Evolutionary conservation across 2,888 invertebrate species (phyloP).

Genomic region (Nemotelus nigrinus): DNA sequence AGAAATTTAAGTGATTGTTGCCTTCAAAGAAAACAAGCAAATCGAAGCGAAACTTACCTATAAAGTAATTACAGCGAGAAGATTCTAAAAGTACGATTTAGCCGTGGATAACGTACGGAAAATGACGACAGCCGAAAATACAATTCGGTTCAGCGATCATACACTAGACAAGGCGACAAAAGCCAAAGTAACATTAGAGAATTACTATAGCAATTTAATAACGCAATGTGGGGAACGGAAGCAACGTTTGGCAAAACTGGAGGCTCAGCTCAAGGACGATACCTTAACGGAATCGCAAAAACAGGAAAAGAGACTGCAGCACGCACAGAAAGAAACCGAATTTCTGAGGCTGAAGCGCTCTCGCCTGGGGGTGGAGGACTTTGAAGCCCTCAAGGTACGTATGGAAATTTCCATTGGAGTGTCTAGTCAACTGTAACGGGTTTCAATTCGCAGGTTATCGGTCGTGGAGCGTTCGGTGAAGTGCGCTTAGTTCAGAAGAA

Average conservation of each 20-base stretch:
- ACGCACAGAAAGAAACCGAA: conserved; percentile 98
- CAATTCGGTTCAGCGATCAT: conserved; percentile 94
- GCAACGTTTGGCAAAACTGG: conserved; percentile 91
- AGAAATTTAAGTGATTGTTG: conserved; percentile 40
- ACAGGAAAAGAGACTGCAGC: conserved; percentile 85
- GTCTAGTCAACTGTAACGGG: background rate
- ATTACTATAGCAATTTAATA: conserved; percentile 98
- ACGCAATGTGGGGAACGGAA: conserved; percentile 97
- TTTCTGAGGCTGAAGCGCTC: conserved; percentile 96
- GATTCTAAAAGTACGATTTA: conserved; percentile 5
- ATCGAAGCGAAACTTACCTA: conserved; percentile 8
- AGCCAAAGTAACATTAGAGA: conserved; percentile 98
- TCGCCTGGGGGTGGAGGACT: conserved; percentile 96
- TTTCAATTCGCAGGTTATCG: conserved; percentile 71
- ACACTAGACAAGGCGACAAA: conserved; percentile 98
- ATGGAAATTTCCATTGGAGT: background rate
- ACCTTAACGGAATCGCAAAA: conserved; percentile 94
- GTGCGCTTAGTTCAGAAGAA: conserved; percentile 99
- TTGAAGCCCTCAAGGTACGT: conserved; percentile 87
- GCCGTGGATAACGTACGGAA: conserved; percentile 33
- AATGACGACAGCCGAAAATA: conserved; percentile 83
- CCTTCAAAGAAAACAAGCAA: conserved; percentile 27
- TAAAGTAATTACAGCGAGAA: background rate
- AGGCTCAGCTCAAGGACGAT: conserved; percentile 96
- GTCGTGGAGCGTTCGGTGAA: conserved; percentile 92